Base-by-base conservation (phyloP, 30 jellyfish, hydroid and myxozoan genomes). In the Rhopilema esculentum region DNA sequence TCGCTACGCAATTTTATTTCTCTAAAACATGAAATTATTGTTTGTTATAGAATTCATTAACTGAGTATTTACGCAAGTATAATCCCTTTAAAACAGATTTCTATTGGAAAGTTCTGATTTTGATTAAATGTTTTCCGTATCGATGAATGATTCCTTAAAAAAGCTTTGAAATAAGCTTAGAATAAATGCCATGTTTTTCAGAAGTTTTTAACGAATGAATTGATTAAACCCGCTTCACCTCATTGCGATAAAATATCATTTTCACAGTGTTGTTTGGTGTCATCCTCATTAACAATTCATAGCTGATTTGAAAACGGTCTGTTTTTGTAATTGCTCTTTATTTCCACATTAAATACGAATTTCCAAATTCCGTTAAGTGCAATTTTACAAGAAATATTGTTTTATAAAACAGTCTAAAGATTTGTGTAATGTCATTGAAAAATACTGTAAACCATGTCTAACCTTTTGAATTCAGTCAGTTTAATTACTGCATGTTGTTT, bases 261-360 rank as follows among this genome's bases (percentile, higher is more conserved):
- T 40, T 40, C 57, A 12, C 57, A 12, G 49, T 21, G 17, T 67
- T 25, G 32, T 24, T 12, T 67, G 48, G 32, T 67, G 48, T 67
- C 78, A 67, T 2, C 48, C 23, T 67, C 78, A 67, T 67, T 24
- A 67, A 67, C 31, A 21, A 67, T 67, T 67, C n/a, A 67, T 67
- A 32, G 32, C 0, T 21, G 33, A 24, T 8, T 67, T 12, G 32
- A 67, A 24, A 67, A 33, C 78, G 49, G 78, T 24, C 78, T 63
- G 78, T 20, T 67, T 12, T 21, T 67, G 48, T 24, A 67, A 15
- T 25, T 12, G 29, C 48, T 4, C 49, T 21, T 67, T 67, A 67
- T 67, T 29, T 33, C 22, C 31, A 12, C 49, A 26, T 67, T 67
- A 20, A 67, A 67, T 21, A 16, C 78, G 78, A 67, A 67, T 20